A percentile compares a stretch with the other conserved stretches of the same genome.
Conservation (phyloP, 2,888 invertebrate genomes). For the Drosophila emarginata region DNA sequence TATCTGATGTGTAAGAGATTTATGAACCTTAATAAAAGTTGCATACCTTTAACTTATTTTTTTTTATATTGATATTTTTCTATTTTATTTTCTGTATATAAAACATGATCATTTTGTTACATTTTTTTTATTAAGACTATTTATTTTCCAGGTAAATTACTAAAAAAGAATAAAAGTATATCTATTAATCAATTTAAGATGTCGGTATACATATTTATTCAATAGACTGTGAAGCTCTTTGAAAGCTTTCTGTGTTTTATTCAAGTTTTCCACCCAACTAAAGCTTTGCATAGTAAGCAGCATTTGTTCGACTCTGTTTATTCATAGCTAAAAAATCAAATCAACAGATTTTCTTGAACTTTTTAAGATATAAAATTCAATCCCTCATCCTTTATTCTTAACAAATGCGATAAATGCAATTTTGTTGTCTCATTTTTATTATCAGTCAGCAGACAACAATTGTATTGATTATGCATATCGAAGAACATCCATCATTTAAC, state of each 20-base stretch:
- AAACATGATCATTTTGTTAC: no score
- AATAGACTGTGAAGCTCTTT: conserved; percentile 26
- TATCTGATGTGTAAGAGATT: no score
- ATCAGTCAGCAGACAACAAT: conserved; percentile 27
- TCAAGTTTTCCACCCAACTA: background rate
- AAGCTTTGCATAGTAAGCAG: conserved; percentile 5
- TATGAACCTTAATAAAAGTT: no score
- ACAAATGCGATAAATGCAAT: conserved; percentile 11
- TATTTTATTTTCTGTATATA: no score
- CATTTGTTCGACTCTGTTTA: background rate
- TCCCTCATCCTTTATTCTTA: background rate
- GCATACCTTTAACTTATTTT: no score
- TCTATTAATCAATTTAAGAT: no score
- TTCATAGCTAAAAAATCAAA: background rate
- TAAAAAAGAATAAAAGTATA: no score
- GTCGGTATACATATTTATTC: background rate
- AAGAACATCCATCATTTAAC: conserved; percentile 36
- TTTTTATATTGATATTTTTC: no score
- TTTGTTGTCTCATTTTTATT: conserved; percentile 27
- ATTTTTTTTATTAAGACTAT: no score
- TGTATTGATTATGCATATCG: conserved; percentile 18
- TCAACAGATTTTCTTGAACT: background rate
- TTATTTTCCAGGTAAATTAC: no score
- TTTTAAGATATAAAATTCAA: background rate
- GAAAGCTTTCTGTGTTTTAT: conserved; percentile 9